phyloP scores from a whole-genome alignment of 2,797 vertebrate genomes.

The Cyprinella venusta region DNA sequence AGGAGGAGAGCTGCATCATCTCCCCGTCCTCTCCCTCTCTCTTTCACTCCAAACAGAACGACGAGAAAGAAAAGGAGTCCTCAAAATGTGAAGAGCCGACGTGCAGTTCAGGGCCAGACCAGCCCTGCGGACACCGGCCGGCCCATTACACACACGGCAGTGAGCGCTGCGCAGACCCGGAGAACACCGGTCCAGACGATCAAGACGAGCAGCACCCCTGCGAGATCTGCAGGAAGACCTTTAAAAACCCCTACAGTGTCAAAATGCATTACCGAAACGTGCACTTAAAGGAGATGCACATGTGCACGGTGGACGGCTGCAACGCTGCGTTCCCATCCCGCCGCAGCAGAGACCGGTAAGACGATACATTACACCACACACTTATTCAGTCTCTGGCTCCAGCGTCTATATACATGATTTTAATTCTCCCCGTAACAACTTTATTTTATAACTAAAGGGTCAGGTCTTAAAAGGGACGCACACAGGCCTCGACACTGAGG shows the following conservation, averaged over 20 bases:
- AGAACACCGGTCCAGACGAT: slow-evolving; percentile 64
- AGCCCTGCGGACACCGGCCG: slow-evolving; percentile 74
- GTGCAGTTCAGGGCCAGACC: slow-evolving; percentile 65
- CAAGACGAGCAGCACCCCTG: slow-evolving; percentile 86
- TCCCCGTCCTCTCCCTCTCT: slow-evolving; percentile 44
- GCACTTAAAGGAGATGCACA: slow-evolving; percentile 91
- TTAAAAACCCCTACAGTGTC: slow-evolving; percentile 92
- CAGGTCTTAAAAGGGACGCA: neutral
- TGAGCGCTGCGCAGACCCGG: slow-evolving; percentile 73
- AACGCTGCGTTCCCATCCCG: slow-evolving; percentile 91
- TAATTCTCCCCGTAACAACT: neutral
- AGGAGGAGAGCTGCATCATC: slow-evolving; percentile 3
- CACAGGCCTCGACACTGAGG: neutral
- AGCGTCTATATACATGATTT: neutral
- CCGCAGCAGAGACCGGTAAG: slow-evolving; percentile 97
- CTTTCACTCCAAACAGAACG: slow-evolving; percentile 58
- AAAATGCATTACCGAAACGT: slow-evolving; percentile 94
- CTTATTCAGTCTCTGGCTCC: neutral
- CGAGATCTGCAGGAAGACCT: slow-evolving; percentile 93
- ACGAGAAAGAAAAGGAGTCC: slow-evolving; percentile 32
- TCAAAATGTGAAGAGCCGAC: slow-evolving; percentile 23
- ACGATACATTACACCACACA: neutral
- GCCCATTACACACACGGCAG: slow-evolving; percentile 71
- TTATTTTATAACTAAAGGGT: neutral
- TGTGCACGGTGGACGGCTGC: slow-evolving; percentile 92